Evolutionary conservation across 2,888 invertebrate genomes (phyloP).

Genomic region (Azorinus chamasolen): DNA sequence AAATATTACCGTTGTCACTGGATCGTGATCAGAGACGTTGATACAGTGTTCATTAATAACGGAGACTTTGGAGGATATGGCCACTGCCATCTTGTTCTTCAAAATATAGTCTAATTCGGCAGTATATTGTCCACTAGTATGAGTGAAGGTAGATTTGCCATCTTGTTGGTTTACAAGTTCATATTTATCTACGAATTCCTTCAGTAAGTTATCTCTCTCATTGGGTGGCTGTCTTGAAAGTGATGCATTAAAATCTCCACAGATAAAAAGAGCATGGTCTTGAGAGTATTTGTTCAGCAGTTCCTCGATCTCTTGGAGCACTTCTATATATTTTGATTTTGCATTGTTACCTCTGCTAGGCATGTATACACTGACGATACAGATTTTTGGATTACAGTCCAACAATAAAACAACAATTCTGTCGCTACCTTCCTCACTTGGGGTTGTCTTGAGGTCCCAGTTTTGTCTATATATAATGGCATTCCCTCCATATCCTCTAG

Average conservation of each 20-base stretch:
- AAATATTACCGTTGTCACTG: no score
- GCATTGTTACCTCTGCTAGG: neutral
- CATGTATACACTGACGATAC: neutral
- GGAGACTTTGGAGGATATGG: no score
- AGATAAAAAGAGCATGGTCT: neutral
- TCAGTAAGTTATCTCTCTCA: constrained; percentile 6
- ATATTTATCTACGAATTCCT: neutral
- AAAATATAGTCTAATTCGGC: neutral
- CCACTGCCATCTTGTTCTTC: neutral
- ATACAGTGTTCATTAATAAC: no score
- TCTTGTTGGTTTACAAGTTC: no score
- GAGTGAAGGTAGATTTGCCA: no score
- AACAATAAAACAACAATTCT: neutral
- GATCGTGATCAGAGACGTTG: no score
- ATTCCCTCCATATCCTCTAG: no score
- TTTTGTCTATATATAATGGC: neutral
- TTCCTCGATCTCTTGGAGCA: neutral
- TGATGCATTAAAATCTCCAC: constrained; percentile 2
- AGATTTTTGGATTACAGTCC: neutral
- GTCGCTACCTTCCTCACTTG: neutral
- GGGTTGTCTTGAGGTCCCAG: neutral
- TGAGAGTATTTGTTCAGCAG: neutral
- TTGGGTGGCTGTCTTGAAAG: constrained; percentile 6
- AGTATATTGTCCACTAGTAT: no score
- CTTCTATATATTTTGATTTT: neutral